Evolutionary conservation across 2,797 vertebrate species (phyloP).

Genomic region (Eidolon dupreanum): DNA sequence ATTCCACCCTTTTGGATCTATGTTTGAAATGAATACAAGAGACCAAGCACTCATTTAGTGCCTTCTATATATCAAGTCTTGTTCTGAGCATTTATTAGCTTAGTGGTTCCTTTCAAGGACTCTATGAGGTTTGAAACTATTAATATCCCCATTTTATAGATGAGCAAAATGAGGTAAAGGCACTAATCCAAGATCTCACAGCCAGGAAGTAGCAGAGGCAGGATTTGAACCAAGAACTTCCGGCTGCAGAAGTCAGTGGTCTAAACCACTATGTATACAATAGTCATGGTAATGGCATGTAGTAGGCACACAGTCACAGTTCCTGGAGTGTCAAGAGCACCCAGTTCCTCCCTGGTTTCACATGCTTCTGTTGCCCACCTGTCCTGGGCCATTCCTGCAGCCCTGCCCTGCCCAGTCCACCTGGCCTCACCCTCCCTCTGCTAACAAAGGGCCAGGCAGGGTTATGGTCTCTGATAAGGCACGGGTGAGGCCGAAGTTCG

Average conservation of each 20-base stretch:
- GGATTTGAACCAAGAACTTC: not conserved
- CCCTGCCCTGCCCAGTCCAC: not conserved
- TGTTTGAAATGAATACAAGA: not conserved
- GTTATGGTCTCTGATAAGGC: slow-evolving; percentile 61
- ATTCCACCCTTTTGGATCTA: not conserved
- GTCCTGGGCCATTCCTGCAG: not conserved
- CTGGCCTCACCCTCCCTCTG: slow-evolving; percentile 19
- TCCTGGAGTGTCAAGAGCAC: not conserved
- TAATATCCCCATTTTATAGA: not conserved
- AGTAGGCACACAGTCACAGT: not conserved
- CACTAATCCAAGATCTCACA: not conserved
- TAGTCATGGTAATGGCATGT: accelerated
- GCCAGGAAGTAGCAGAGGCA: not conserved
- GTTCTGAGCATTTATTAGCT: not conserved
- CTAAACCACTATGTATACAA: not conserved
- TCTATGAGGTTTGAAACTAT: not conserved
- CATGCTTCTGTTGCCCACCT: not conserved
- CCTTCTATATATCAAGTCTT: not conserved
- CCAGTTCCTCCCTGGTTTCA: not conserved
- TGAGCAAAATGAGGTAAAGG: not conserved
- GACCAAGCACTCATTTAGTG: not conserved
- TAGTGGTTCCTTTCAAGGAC: not conserved
- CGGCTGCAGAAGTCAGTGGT: not conserved
- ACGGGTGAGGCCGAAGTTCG: not conserved
- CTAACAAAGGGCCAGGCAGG: slow-evolving; percentile 50